Percentiles rank a stretch among this genome's conserved stretches.
phyloP scores from a whole-genome alignment of 2,797 vertebrate genomes.

The Dermochelys coriacea region DNA sequence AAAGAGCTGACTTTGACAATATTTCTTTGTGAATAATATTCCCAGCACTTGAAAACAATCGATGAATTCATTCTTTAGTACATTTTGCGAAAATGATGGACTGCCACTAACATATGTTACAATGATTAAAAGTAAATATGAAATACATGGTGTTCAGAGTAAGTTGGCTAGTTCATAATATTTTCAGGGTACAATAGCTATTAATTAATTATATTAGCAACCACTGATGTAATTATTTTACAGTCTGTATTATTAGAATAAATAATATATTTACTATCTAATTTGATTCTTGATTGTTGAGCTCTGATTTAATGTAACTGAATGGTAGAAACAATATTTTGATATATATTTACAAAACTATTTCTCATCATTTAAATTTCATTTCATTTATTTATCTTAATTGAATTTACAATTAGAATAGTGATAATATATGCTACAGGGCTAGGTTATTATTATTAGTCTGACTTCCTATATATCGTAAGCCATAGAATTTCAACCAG shows the following conservation, averaged over 20 bases:
- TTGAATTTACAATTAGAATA: neutral
- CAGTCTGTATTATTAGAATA: neutral
- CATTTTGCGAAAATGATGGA: neutral
- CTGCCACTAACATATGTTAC: neutral
- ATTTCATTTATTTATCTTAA: neutral
- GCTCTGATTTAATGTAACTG: neutral
- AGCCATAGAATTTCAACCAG: neutral
- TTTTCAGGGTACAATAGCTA: neutral
- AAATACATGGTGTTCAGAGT: neutral
- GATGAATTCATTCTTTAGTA: neutral
- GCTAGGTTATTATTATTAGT: neutral
- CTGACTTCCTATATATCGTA: neutral
- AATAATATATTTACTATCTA: neutral
- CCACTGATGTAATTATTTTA: neutral
- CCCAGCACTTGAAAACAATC: neutral
- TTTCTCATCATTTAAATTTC: neutral
- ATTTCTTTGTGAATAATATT: neutral
- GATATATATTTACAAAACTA: too few species aligned
- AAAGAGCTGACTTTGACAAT: neutral
- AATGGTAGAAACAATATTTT: neutral
- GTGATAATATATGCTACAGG: neutral
- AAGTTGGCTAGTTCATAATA: neutral
- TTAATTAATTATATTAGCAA: neutral
- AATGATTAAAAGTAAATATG: neutral
- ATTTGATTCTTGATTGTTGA: neutral